Evolutionary conservation across 2,113 vertebrate species (phyloP).

Genomic region (Lepisosteus oculatus): DNA sequence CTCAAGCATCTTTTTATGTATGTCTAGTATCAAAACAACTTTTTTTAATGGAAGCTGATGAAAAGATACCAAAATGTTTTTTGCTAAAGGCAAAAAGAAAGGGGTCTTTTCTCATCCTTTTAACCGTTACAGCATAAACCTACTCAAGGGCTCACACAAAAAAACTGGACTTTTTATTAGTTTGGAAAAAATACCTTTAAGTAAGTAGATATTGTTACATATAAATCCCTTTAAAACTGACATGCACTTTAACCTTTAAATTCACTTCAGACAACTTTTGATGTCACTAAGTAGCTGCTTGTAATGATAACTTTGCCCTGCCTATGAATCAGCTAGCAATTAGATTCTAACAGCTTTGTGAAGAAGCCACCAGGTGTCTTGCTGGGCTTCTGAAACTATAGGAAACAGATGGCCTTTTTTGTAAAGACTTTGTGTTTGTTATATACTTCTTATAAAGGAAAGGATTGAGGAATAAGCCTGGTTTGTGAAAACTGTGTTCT

Average conservation of each 20-base stretch:
- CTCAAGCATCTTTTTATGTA: no score
- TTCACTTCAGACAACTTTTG: not conserved
- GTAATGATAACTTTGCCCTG: not conserved
- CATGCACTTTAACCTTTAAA: not conserved
- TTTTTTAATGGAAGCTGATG: no score
- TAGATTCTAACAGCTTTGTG: not conserved
- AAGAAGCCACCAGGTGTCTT: slow-evolving; percentile 5
- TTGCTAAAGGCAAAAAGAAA: no score
- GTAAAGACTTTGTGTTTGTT: not conserved
- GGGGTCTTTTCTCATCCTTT: no score
- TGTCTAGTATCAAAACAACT: no score
- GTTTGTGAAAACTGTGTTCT: no score
- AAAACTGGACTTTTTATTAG: no score
- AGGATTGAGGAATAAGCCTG: no score
- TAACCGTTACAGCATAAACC: no score
- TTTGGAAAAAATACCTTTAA: not conserved
- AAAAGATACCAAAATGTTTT: no score
- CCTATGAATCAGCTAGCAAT: not conserved
- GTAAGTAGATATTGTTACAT: not conserved
- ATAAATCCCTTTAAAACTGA: not conserved
- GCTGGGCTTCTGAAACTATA: not conserved
- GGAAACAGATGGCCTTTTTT: not conserved
- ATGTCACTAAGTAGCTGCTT: not conserved
- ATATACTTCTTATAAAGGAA: not conserved
- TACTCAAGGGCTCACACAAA: no score